Evolutionary conservation across 2,888 invertebrate species (phyloP), one percentile per base, ranked within the genome.

Genomic region (Sesia apiformis): DNA sequence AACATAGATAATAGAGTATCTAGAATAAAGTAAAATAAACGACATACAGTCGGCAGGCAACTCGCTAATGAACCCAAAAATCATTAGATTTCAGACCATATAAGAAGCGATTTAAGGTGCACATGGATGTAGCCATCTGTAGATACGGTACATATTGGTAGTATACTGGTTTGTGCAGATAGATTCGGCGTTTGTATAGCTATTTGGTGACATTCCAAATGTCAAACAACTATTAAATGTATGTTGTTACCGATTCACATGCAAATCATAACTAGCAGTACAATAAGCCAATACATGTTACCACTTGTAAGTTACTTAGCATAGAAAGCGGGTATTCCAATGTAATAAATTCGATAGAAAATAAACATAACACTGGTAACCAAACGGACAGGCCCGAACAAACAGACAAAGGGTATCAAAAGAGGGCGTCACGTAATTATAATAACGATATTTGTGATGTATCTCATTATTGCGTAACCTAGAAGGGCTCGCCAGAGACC

Each of bases 371-470:
- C 66, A 72, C 69, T 67, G 65, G 71, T 67, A 73, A 76, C 72
- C 64, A 65, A 64, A 66, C 67, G 59, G 61, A 70, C 70, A 63
- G 60, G 71, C 63, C 59, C 65, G 62, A 70, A 71, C 72, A 73
- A 76, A 76, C 75, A 73, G 73, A 75, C 73, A 78, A 78, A 75
- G 76, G 74, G 76, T 79, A 78, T 77, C 73, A 81, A 80, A 78
- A 82, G 72, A 72, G 67, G 81, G 81, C 83, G 81, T 79, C 66
- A 76, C 70, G 62, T 74, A 72, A 80, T 80, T 78, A 75, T 70
- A 78, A 81, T 78, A 80, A 72, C 66, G 74, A 74, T 70, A 70
- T 61, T 59, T 65, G 60, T 65, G 60, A 69, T 67, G 70, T 69
- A 75, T 81, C 71, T 65, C 65, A 68, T 69, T 70, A 74, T 78